Evolutionary conservation across 2,888 invertebrate genomes (phyloP), one percentile per base, ranked within the genome.

Genomic region (Nephrocerus scutellatus): DNA sequence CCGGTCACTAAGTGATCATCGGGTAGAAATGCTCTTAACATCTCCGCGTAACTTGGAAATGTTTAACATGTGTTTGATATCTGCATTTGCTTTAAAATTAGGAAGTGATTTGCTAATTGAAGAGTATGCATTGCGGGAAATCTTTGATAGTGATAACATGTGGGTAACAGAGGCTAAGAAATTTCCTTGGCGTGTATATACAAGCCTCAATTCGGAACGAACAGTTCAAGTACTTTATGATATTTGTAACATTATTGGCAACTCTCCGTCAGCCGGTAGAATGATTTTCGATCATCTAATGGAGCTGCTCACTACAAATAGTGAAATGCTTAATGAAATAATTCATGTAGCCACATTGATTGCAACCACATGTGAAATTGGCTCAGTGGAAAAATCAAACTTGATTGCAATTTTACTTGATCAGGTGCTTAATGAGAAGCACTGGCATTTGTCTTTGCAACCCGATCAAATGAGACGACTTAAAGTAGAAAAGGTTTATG

Each of bases 151-250:
- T 46, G 59, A 72, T 21, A 66, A 72, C 34, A 56, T 62, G 37
- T 50, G 52, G 14, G n/a, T n/a, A n/a, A 33, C 40, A 2, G 50
- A 59, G 6, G 60, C 68, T 39, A 32, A 43, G 2, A 60, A 62
- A 35, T 63, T 71, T 4, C 74, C 77, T 0, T 86, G 85, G 85
- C 75, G 77, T 41, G 67, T 69, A 31, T 79, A 80, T 42, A 74
- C 73, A 37, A 75, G 80, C 62, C 68, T 84, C 33, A 72, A 71
- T 42, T 70, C 73, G 9, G 53, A 61, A 16, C 56, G 55, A 3
- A 68, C 75, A 30, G 57, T 71, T 40, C 44, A 52, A 1, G 72
- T 76, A 30, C 60, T 85, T n/a, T 68, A 71, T 30, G 66, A 66
- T 13, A 67, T 79, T 24, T 79, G 78, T 51, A 56, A 54, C 30